Evolutionary conservation across 2,113 vertebrate species (phyloP), one percentile per base, ranked within the genome.

Genomic region (Climacteris rufus): DNA sequence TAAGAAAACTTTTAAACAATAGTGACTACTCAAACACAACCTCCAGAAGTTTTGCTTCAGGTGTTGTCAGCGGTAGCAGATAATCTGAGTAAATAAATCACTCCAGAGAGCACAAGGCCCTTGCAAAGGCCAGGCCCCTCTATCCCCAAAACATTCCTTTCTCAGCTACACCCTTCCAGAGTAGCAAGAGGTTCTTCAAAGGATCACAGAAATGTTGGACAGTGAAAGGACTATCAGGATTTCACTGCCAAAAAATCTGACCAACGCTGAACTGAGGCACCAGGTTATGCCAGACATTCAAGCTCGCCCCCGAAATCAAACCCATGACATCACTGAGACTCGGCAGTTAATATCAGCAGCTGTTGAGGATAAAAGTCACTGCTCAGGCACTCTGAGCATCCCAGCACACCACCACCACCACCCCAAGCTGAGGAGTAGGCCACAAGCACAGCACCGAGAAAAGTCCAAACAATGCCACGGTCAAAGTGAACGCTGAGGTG

Each of bases 331-430:
- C 95, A 95, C 44, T 0, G 23, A 91, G 81, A 53, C 53, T 75
- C 61, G 0, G 57, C 81, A 84, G 69, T 61, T 84, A 78, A 69
- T 91, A 94, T 4, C 95, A 93, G 94, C 95, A 97, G 94, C 94
- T 97, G 96, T 91, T 91, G 89, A 94, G 94, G 83, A 94, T 85
- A 89, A 94, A 95, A 96, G 87, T 94, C 91, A 89, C 49, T 74
- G 86, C 76, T 88, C 71, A 86, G 91, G 94, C 94, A 96, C 93
- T 88, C 83, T 40, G 71, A 92, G 76, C 79, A 92, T 86, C 68
- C 68, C 21, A 0, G 68, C 0, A 0, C 47, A 65, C 37, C 80
- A 81, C 9, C 49, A 63, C 5, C 65, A 56, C 9, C 42, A 49
- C 17, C 11, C 24, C 57, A 39, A 65, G 44, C 44, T 57, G 28